Evolutionary conservation across 2,888 invertebrate species (phyloP), one percentile per base, ranked within the genome.

Genomic region (Lottia gigantea): DNA sequence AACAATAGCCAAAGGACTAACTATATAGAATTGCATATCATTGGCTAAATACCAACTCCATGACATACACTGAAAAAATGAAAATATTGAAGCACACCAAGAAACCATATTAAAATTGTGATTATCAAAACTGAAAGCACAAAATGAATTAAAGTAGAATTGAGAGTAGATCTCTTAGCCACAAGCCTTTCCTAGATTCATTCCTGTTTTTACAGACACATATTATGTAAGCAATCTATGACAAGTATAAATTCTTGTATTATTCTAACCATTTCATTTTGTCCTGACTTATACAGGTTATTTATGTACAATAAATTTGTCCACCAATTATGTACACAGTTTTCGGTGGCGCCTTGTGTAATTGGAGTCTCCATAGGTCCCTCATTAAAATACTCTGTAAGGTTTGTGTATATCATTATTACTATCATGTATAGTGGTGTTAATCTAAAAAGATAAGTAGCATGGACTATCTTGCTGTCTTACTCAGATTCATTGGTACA

Each of bases 21-120:
- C 65, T 23, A 83, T 64, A 71, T 78, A 85, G 68, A 85, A 85
- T 81, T 86, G 86, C 85, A 85, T 85, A 70, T 85, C 86, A 76
- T 84, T 84, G 26, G 86, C 82, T 71, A 86, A 69, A 73, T 86
- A 86, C 83, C 83, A 83, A 0, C 76, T 70, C 81, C 84, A 84
- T 16, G 71, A 78, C 78, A 85, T 80, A 72, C 86, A 86, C 86
- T 84, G 76, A 64, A 81, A 81, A 23, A 31, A 55, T 4, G 31
- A 31, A 31, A 6, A 31, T 31, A 4, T 6, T 31, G 31, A 31
- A 31, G 31, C 2, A 31, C 6, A 31, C 2, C 3, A 31, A 31
- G 31, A 31, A 31, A 6, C 31, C 31, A 31, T 31, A 31, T 31
- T 2, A n/a, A 31, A 31, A 31, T 6, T 31, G 6, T 4, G 6